phyloP scores from a whole-genome alignment of 2,888 invertebrate species.

The Cosmorhoe ocellata region DNA sequence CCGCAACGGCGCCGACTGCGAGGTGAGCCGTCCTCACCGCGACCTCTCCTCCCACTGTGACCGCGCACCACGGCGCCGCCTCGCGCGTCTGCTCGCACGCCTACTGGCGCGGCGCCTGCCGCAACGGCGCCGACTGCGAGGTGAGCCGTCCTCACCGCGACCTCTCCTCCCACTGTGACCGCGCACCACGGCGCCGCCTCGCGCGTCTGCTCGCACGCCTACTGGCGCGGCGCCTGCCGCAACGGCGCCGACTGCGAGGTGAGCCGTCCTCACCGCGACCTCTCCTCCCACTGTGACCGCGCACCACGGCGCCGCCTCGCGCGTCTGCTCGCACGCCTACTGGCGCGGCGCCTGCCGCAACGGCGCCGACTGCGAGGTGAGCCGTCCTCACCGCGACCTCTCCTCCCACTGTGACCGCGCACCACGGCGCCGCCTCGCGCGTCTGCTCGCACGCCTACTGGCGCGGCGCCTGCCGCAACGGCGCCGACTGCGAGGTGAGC shows the following conservation, averaged over 20 bases:
- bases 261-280: constrained; percentile 93
- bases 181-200: constrained; percentile 80
- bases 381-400: constrained; percentile 94
- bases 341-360: too few species aligned
- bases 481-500: too few species aligned
- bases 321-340: constrained; percentile 76
- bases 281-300: too few species aligned
- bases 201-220: constrained; percentile 85
- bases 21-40: too few species aligned
- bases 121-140: constrained; percentile 93
- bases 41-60: too few species aligned
- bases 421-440: constrained; percentile 90
- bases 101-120: constrained; percentile 95
- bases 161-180: too few species aligned
- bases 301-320: constrained; percentile 65
- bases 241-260: constrained; percentile 93
- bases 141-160: constrained; percentile 91
- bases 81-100: constrained; percentile 84
- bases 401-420: too few species aligned
- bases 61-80: constrained; percentile 82
- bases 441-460: constrained; percentile 96
- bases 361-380: too few species aligned
- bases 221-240: constrained; percentile 95
- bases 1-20: constrained; percentile 92
- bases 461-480: too few species aligned